Conservation (phyloP, 2,113 vertebrate species). For the Ptychochromis oligacanthus region DNA sequence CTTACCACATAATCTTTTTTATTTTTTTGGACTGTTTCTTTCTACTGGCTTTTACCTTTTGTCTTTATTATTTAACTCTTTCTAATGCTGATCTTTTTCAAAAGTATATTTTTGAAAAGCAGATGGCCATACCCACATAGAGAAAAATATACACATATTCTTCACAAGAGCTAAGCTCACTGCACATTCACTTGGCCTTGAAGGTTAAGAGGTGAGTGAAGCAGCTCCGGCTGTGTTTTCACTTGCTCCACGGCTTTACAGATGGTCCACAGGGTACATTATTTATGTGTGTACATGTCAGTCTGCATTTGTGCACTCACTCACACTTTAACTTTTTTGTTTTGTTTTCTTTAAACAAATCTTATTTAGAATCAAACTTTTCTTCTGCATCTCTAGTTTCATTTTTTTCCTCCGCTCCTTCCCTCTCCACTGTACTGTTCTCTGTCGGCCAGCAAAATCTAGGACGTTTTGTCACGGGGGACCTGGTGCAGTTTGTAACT, state of each 20-base stretch:
- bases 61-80: background rate
- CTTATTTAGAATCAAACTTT: conserved; percentile 57
- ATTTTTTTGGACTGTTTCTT: background rate
- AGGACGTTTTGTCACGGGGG: conserved; percentile 53
- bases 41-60: background rate
- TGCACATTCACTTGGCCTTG: conserved; percentile 37
- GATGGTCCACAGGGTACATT: conserved; percentile 43
- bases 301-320: conserved; percentile 10
- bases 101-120: background rate
- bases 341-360: conserved; percentile 43
- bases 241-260: conserved; percentile 57
- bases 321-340: conserved; percentile 22
- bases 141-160: background rate
- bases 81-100: background rate
- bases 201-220: conserved; percentile 60
- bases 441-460: conserved; percentile 51
- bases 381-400: conserved; percentile 12
- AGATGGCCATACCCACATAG: background rate
- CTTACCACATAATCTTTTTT: background rate
- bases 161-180: background rate
- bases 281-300: conserved; percentile 30
- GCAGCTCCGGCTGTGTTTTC: conserved; percentile 69
- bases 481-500: conserved; percentile 44
- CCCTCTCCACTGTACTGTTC: background rate
- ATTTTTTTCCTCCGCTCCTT: conserved; percentile 5